Evolutionary conservation across 2,797 vertebrate species (phyloP), one percentile per base, ranked within the genome.

Genomic region (Sebastolobus altivelis): DNA sequence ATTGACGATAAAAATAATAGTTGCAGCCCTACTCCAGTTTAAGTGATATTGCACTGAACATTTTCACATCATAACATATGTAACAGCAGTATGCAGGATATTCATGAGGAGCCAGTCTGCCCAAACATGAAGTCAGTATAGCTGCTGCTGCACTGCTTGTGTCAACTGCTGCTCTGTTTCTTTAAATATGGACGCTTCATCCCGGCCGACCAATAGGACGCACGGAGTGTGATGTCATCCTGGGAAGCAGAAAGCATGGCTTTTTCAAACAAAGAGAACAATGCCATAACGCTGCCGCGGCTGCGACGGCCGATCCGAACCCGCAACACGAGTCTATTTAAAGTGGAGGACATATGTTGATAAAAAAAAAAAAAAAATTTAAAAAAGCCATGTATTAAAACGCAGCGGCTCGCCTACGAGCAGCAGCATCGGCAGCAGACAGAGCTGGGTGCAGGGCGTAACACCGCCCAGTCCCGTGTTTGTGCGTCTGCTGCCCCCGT

Each of bases 231-330:
- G 98, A 99, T 97, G 97, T 98, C 98, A 98, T 96, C 88, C 87
- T 94, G 93, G 92, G 95, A 96, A 96, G 96, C 97, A 94, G 95
- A 95, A 96, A 96, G 97, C 97, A 96, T 96, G 96, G 97, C 95
- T 95, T 95, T 96, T 96, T 97, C 97, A 97, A 98, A 99, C 97
- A 99, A 99, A 99, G 98, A 94, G 97, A 98, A 99, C 98, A 98
- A 99, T 98, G 96, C 96, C 92, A 49, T 87, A 89, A 90, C 63
- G 92, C 76, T 75, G 69, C 74, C 85, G 88, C 85, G 83, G 65
- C 82, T 65, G 87, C 79, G 60, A 33, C 75, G 75, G 74, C 11
- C 61, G 11, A 58, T 43, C 49, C 62, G 4, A 69, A 65, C 56
- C 78, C 37, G 29, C 49, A 33, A 66, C 81, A 6, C 0, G 9